Base-by-base conservation (phyloP, 2,113 vertebrate genomes). In the Muntiacus muntjak region DNA sequence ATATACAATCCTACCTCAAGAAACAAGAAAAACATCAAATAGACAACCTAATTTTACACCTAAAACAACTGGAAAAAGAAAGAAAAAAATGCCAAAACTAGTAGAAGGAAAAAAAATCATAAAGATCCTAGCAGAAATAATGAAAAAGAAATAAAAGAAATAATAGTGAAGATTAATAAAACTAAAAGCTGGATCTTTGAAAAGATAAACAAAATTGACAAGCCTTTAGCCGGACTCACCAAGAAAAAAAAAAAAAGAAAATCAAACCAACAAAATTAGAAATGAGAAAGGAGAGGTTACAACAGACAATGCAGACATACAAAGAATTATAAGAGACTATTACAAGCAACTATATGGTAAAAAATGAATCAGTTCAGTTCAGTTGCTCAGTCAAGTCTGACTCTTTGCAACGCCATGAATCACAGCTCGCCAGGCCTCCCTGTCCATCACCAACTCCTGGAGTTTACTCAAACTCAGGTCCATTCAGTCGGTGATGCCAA, bases 301-400 rank as follows among this genome's bases (percentile, higher is more conserved):
- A 33, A 64, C 30, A 64, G 62, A 64, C 15, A 64, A 17, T 64
- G 62, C 30, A 64, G 62, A 64, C 8, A 64, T 33, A 64, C 15
- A n/a, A 64, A 64, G 30, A 7, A 33, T 64, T 17, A 64, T 17
- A 64, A 64, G 7, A 64, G 15, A 64, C 62, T 33, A 64, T 64
- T 64, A 17, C 8, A 1, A 33, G 30, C 30, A 64, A 33, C 62
- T 64, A 64, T 64, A 64, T 3, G 3, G 60, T 15, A 64, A 64
- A 62, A 64, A 64, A 62, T 62, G 30, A 3, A 33, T 62, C 30
- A 33, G 6, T 62, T 62, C 60, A 62, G 30, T 62, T 33, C 6
- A 62, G 30, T 62, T 1, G 30, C 60, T 62, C 30, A 62, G 60
- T 33, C 1, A 3, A 33, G 14, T 62, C 30, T 0, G 0, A 33